Evolutionary conservation across 1,140 invertebrate species (phyloP), one percentile per base, ranked within the genome.

Genomic region (Temnothorax curvispinosus): DNA sequence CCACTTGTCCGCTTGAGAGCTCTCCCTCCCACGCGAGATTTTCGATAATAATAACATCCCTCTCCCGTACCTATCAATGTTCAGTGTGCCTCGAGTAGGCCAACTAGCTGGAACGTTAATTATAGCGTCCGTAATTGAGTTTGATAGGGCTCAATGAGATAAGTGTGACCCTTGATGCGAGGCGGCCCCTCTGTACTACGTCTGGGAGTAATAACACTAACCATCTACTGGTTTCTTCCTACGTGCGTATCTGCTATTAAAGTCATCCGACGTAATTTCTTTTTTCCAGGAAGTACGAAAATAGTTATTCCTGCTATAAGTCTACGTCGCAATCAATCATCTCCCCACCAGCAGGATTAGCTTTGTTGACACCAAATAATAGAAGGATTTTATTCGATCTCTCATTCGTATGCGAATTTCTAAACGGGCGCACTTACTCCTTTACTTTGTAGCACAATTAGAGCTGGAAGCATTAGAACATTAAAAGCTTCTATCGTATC

Each of bases 61-160:
- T 56, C 80, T 82, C 52, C 32, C 18, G 7, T 47, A 8, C 9
- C 52, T 82, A 82, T 82, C 54, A 58, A 18, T 35, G 50, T 27
- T 27, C 38, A 41, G 38, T 41, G 15, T n/a, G 52, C 52, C 41
- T 50, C 69, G 69, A 84, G 27, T 75, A 35, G 27, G n/a, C 27
- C 27, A 60, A 41, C 80, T 60, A 71, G 64, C 50, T 77, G 74
- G 58, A 77, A 85, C 47, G 62, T 85, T 85, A 85, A 85, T 85
- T 85, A 85, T 78, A 78, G 82, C 74, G 47, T 32, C 60, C 47
- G 27, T 78, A 85, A 85, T 85, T 85, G 72, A 78, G 74, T 85
- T 64, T 85, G 82, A 85, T 85, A 50, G 82, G 35, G 60, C 74
- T 85, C 72, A 85, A 85, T 85, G 74, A 85, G 82, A 85, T 85